Conservation (phyloP, 92 coral and sea anemone genomes). For the Palythoa heliodiscus region DNA sequence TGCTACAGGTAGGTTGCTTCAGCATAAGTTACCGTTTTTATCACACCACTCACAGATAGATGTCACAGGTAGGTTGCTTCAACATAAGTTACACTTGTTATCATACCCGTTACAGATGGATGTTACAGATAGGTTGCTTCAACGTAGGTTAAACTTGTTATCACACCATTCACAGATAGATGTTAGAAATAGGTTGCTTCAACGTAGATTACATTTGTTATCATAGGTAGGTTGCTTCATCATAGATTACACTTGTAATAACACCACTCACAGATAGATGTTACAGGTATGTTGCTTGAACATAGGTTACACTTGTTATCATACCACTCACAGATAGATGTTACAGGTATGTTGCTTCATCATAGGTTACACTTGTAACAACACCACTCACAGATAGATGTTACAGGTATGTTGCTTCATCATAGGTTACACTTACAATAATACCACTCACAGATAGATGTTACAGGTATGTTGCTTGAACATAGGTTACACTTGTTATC, state of each 20-base stretch:
- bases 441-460: conserved; percentile 56
- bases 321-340: conserved; percentile 97
- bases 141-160: conserved; percentile 49
- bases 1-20: conserved; percentile 76
- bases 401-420: conserved; percentile 57
- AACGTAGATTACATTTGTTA: conserved; percentile 48
- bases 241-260: not conserved
- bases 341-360: conserved; percentile 61
- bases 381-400: conserved; percentile 91
- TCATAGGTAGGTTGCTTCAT: conserved; percentile 65
- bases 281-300: conserved; percentile 61
- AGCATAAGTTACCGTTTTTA: conserved; percentile 46
- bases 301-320: conserved; percentile 59
- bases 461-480: conserved; percentile 61
- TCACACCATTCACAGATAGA: conserved; percentile 96
- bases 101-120: conserved; percentile 36
- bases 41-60: conserved; percentile 96
- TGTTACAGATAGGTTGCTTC: conserved; percentile 73
- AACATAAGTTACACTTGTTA: not conserved
- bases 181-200: conserved; percentile 71
- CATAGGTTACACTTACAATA: too few relatives aligned
- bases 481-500: not conserved
- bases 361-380: conserved; percentile 57
- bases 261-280: conserved; percentile 56
- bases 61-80: conserved; percentile 71